A percentile compares a stretch with the other conserved stretches of the same genome.
Conservation (phyloP, 23 tunicate genomes). For the Halocynthia roretzi region DNA sequence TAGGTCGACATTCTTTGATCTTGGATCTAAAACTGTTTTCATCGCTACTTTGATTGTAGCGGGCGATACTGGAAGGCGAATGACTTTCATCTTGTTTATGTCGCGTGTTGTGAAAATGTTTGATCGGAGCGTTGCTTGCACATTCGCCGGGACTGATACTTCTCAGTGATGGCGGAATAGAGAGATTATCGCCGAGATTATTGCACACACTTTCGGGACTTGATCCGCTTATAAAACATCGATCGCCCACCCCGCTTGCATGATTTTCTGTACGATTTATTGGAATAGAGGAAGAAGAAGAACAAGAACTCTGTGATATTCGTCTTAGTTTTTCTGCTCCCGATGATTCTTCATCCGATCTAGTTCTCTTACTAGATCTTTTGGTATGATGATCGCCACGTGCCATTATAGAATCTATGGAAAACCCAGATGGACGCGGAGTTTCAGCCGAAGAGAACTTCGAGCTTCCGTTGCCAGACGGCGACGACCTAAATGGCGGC, state of each 20-base stretch:
- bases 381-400: background rate
- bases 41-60: background rate
- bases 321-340: background rate
- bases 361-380: background rate
- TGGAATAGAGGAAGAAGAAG: slow-evolving; percentile 3
- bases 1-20: too few relatives aligned
- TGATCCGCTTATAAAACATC: background rate
- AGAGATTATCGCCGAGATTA: background rate
- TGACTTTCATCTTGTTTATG: too few relatives aligned
- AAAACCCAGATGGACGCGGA: slow-evolving; percentile 14
- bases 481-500: background rate
- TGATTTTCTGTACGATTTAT: background rate
- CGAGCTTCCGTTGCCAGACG: background rate
- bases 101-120: background rate
- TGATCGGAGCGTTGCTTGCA: background rate
- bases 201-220: background rate
- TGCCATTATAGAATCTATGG: slow-evolving; percentile 12
- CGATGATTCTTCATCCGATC: background rate
- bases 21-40: too few relatives aligned
- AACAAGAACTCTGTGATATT: slow-evolving; percentile 10
- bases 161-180: background rate
- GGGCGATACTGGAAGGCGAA: background rate
- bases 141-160: background rate
- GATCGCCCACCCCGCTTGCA: background rate
- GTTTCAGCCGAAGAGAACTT: slow-evolving; percentile 3